A percentile compares a stretch with the other conserved stretches of the same genome.
These are phyloP conservation scores for Ophthalmolycus amberensis DNA, from an alignment of 2,113 vertebrate genomes.

Conservation along the genomic window DNA sequence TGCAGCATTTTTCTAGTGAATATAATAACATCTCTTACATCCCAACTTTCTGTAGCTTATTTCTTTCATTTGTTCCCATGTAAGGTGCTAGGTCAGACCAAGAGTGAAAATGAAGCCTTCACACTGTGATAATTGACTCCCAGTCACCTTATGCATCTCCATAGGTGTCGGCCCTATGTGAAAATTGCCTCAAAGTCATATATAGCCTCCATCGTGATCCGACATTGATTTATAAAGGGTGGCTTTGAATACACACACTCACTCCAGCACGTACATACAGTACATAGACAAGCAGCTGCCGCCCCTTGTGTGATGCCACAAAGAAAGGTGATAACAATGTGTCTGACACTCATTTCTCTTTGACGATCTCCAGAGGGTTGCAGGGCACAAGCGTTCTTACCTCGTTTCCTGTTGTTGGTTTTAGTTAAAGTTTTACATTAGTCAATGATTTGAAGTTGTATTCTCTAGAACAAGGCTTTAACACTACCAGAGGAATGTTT, in stretches of 20 bases:
- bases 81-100: conserved; percentile 32
- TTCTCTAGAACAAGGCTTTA: background rate
- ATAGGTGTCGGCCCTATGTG: conserved; percentile 43
- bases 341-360: conserved; percentile 62
- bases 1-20: background rate
- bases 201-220: conserved; percentile 36
- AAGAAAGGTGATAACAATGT: conserved; percentile 61
- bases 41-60: background rate
- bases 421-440: conserved; percentile 10
- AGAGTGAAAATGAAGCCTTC: conserved; percentile 61
- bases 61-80: background rate
- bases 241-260: conserved; percentile 21
- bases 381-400: background rate
- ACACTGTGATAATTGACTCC: conserved; percentile 65
- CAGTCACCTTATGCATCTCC: conserved; percentile 32
- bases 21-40: background rate
- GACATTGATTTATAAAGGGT: conserved; percentile 59
- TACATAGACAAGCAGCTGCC: conserved; percentile 16
- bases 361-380: conserved; percentile 40
- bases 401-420: conserved; percentile 20
- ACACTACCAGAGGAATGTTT: background rate
- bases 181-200: conserved; percentile 68
- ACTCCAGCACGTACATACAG: background rate
- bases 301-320: conserved; percentile 24
- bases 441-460: background rate